Evolutionary conservation across 1,140 invertebrate species (phyloP).

Genomic region (Drosophila quadrilineata): DNA sequence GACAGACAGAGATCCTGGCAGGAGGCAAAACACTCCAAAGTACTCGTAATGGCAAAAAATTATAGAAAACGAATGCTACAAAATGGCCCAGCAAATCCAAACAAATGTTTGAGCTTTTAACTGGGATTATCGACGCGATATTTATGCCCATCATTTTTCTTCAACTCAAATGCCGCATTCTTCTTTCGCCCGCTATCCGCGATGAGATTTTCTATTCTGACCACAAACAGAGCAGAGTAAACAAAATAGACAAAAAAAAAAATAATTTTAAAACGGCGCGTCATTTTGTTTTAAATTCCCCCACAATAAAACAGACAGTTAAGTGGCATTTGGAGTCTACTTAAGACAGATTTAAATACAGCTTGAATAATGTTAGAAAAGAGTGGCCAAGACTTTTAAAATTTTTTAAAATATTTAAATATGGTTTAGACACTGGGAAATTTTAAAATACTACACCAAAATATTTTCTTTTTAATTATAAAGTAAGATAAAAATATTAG

Average conservation of each 20-base stretch:
- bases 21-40: constrained; percentile 17
- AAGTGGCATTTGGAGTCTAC: too few species aligned
- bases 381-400: too few species aligned
- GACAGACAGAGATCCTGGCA: neutral
- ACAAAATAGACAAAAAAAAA: too few species aligned
- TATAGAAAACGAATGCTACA: constrained; percentile 60
- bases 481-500: too few species aligned
- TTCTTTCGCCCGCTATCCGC: constrained; percentile 1
- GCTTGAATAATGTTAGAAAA: too few species aligned
- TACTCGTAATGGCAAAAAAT: constrained; percentile 53
- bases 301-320: too few species aligned
- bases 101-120: constrained; percentile 76
- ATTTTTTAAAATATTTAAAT: too few species aligned
- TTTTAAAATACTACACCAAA: too few species aligned
- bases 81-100: constrained; percentile 59
- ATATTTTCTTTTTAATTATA: too few species aligned
- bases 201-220: too few species aligned
- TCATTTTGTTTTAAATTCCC: neutral
- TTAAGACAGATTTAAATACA: too few species aligned
- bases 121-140: constrained; percentile 70
- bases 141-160: constrained; percentile 73
- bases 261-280: neutral
- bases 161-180: constrained; percentile 23
- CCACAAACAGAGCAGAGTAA: constrained; percentile 6
- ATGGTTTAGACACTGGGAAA: too few species aligned